Base-by-base conservation (phyloP, 2,113 vertebrate species). In the Malurus elegans region DNA sequence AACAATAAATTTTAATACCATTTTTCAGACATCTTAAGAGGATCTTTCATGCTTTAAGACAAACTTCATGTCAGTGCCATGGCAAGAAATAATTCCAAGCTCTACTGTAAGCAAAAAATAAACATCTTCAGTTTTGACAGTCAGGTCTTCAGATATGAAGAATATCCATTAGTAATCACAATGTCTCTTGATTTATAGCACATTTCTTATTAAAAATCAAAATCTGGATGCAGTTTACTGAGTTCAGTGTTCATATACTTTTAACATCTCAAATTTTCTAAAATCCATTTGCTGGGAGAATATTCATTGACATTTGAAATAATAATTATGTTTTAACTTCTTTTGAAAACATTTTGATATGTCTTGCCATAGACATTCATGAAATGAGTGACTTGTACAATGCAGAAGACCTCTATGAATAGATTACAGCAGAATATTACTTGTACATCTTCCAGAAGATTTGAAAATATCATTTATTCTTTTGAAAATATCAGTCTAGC, bases 1-100 rank as follows among this genome's bases (percentile, higher is more conserved):
- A 72, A 70, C 38, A 88, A 83, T 94, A 93, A 89, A 96, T 96
- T 90, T 96, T 95, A 96, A 88, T 73, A 53, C 24, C 8, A 54
- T 24, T 97, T 93, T 86, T 95, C 51, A 84, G 25, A 72, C 72
- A 69, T 42, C 73, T 94, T 92, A 75, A 81, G 36, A 85, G 42
- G 70, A 48, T 88, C 42, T 66, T 86, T 86, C 56, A 76, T 56
- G 47, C 58, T 94, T 90, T 75, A 95, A 92, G 94, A 62, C 47
- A 92, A 93, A 94, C 17, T 61, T 91, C 70, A 2, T 48, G 67
- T 15, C 54, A 51, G n/a, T 18, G 44, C 56, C 42, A 66, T n/a
- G 32, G 50, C 31, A 93, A 87, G 25, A 69, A 91, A 88, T 62
- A 86, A 79, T 86, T 88, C 20, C 31, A 26, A 16, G 38, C 14